Percentiles rank a stretch among this genome's conserved stretches.
These are phyloP conservation scores for Pterocles orientalis DNA, from an alignment of 2,113 vertebrate species.

Conservation along the genomic window DNA sequence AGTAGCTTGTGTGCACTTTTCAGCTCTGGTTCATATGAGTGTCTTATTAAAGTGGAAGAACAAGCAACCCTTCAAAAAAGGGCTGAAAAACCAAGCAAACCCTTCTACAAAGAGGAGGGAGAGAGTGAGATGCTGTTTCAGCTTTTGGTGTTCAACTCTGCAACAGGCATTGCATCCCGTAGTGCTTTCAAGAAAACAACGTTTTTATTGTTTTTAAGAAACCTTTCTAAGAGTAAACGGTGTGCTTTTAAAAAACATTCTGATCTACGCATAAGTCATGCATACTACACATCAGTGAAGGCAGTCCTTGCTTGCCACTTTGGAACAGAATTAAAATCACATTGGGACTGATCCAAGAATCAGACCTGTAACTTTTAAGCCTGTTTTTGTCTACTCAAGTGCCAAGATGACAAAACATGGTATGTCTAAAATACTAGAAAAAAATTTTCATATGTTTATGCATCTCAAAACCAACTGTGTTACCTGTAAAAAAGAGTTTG, in stretches of 20 bases:
- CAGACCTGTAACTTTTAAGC: not conserved
- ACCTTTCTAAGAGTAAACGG: not conserved
- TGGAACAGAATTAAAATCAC: not conserved
- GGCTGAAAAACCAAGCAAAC: not conserved
- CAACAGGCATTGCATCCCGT: not conserved
- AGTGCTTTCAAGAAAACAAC: not conserved
- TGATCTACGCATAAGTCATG: not conserved
- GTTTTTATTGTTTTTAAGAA: constrained; percentile 18
- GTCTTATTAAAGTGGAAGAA: not conserved
- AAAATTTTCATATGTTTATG: not conserved
- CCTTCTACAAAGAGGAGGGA: not conserved
- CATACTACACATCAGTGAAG: not conserved
- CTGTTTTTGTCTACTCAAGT: not conserved
- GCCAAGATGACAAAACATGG: not conserved
- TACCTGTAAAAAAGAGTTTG: not conserved
- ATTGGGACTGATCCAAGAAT: not conserved
- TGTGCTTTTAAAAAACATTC: not conserved
- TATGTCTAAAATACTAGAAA: not conserved
- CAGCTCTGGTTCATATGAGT: not conserved
- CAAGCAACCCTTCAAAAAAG: not conserved
- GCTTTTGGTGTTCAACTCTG: not conserved
- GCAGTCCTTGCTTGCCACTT: not conserved
- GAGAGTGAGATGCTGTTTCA: not conserved
- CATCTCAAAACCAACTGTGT: not conserved
- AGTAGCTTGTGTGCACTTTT: not conserved